Evolutionary conservation across 2,888 invertebrate species (phyloP).

Genomic region (Cyrtodaria siliqua): DNA sequence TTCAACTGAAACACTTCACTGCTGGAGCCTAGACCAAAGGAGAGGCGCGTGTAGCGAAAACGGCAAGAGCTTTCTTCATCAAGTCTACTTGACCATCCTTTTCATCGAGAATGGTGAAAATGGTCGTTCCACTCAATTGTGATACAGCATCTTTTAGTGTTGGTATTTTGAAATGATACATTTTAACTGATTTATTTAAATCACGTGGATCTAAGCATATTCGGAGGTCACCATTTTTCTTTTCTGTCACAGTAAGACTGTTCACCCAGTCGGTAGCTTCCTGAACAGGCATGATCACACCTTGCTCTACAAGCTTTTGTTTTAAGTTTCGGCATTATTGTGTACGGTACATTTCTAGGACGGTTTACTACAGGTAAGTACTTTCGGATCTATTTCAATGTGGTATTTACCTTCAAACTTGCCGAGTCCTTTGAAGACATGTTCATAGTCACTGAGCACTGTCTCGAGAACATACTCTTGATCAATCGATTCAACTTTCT

Average conservation of each 20-base stretch:
- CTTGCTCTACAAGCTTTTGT: too few species aligned
- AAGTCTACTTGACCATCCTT: conserved; percentile 42
- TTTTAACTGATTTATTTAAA: conserved; percentile 7
- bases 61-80: conserved; percentile 41
- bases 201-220: conserved; percentile 27
- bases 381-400: too few species aligned
- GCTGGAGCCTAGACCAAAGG: conserved; percentile 53
- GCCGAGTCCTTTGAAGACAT: too few species aligned
- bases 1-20: conserved; percentile 56
- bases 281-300: conserved; percentile 10
- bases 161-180: conserved; percentile 20
- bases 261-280: conserved; percentile 64
- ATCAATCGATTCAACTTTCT: too few species aligned
- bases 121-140: conserved; percentile 45
- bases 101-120: too few species aligned
- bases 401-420: too few species aligned
- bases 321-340: too few species aligned
- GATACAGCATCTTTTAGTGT: conserved; percentile 16
- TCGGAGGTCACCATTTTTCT: conserved; percentile 20
- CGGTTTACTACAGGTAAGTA: too few species aligned
- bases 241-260: conserved; percentile 51
- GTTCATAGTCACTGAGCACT: too few species aligned
- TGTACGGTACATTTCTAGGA: too few species aligned
- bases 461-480: too few species aligned
- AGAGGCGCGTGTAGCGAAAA: conserved; percentile 44